These are phyloP conservation scores for Drosophila prosaltans DNA, from an alignment of 1,140 invertebrate genomes.

Conservation along the genomic window DNA sequence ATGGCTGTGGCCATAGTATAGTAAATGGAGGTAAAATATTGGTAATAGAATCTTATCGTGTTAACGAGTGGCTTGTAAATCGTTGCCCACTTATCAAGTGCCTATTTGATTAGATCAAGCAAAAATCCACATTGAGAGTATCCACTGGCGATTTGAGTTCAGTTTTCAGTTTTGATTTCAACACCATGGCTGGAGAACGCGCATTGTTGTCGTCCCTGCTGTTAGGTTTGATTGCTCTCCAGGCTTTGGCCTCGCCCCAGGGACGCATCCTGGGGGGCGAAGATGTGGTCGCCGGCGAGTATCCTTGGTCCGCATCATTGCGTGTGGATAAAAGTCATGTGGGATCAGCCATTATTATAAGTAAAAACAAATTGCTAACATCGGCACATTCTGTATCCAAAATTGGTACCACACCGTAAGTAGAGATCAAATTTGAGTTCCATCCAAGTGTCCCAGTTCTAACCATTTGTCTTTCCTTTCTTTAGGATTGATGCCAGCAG, in stretches of 20 bases:
- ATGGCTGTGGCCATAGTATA: no score
- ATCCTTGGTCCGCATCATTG: slow-evolving; percentile 64
- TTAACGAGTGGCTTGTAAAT: slow-evolving; percentile 8
- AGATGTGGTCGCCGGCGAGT: slow-evolving; percentile 49
- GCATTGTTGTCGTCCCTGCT: slow-evolving; percentile 21
- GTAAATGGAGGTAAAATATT: no score
- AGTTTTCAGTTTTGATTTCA: slow-evolving; percentile 64
- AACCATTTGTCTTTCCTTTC: neutral
- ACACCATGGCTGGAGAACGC: slow-evolving; percentile 65
- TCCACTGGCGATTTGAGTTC: slow-evolving; percentile 9
- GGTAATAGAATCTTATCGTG: slow-evolving; percentile 14
- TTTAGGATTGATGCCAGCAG: slow-evolving; percentile 32
- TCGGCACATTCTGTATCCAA: slow-evolving; percentile 66
- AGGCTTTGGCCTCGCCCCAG: slow-evolving; percentile 33
- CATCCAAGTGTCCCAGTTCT: neutral
- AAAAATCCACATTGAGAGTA: slow-evolving; percentile 13
- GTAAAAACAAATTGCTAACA: slow-evolving; percentile 42
- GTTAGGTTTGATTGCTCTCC: slow-evolving; percentile 31
- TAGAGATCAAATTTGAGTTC: neutral
- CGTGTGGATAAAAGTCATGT: slow-evolving; percentile 61
- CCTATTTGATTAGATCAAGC: slow-evolving; percentile 38
- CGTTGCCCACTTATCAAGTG: neutral
- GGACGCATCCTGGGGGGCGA: slow-evolving; percentile 62
- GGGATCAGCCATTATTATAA: slow-evolving; percentile 50
- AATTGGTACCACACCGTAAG: slow-evolving; percentile 60